Conservation (phyloP, 2,888 invertebrate genomes). For the Spodoptera littoralis region DNA sequence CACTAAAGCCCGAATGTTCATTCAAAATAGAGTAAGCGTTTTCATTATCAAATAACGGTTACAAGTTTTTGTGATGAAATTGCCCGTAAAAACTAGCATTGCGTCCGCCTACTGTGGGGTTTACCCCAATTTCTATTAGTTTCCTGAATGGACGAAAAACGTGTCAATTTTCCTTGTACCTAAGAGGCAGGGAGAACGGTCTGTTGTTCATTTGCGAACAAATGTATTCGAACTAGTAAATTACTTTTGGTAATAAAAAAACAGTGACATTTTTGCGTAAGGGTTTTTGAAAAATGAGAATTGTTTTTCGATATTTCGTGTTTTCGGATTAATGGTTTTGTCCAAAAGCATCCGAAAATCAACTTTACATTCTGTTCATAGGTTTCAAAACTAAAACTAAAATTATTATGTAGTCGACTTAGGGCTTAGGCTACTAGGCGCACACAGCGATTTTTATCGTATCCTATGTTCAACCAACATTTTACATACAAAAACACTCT, state of each 20-base stretch:
- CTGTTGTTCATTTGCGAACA: slow-evolving; percentile 36
- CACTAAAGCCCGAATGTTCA: slow-evolving; percentile 21
- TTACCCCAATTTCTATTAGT: slow-evolving; percentile 54
- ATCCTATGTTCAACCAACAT: too few relatives aligned
- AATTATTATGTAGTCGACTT: too few relatives aligned
- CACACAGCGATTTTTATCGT: too few relatives aligned
- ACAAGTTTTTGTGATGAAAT: slow-evolving; percentile 57
- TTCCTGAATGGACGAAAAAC: slow-evolving; percentile 44
- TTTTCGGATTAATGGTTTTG: too few relatives aligned
- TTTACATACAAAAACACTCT: too few relatives aligned
- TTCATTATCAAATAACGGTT: slow-evolving; percentile 47
- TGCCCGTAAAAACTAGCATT: slow-evolving; percentile 44
- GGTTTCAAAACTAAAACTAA: too few relatives aligned
- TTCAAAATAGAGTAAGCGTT: slow-evolving; percentile 36
- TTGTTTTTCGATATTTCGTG: too few relatives aligned
- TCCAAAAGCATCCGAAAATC: too few relatives aligned
- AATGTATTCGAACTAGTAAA: slow-evolving; percentile 39
- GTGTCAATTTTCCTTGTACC: slow-evolving; percentile 49
- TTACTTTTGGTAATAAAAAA: not conserved
- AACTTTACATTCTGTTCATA: too few relatives aligned
- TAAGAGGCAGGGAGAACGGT: slow-evolving; percentile 28
- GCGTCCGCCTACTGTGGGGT: slow-evolving; percentile 29
- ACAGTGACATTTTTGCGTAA: not conserved
- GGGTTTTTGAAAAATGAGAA: too few relatives aligned
- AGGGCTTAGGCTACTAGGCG: too few relatives aligned